Evolutionary conservation across 92 coral and sea anemone genomes (phyloP).

Genomic region (Hydrozoanthus gracilis): DNA sequence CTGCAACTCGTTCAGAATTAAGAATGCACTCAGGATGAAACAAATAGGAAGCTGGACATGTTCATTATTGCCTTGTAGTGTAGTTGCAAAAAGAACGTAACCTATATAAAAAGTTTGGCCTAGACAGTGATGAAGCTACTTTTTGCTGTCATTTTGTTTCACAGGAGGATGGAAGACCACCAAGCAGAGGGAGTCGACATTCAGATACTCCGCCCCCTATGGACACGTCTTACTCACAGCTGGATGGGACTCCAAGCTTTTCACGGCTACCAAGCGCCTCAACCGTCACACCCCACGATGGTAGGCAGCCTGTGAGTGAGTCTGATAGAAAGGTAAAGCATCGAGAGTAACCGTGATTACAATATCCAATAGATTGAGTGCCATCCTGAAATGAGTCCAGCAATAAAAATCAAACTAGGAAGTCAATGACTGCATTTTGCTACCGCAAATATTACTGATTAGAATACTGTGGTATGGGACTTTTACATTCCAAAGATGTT

Average conservation of each 20-base stretch:
- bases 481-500: no score
- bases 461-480: no score
- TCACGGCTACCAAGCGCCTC: slow-evolving; percentile 21
- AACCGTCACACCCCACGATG: slow-evolving; percentile 27
- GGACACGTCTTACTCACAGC: slow-evolving; percentile 31
- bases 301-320: slow-evolving; percentile 34
- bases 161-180: slow-evolving; percentile 36
- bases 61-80: neutral
- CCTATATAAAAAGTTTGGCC: no score
- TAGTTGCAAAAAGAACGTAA: neutral
- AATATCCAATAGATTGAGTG: no score
- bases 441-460: no score
- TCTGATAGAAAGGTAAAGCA: slow-evolving; percentile 31
- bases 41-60: neutral
- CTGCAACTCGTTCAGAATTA: neutral
- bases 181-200: slow-evolving; percentile 43
- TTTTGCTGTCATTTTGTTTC: neutral
- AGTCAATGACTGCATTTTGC: no score
- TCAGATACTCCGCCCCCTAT: slow-evolving; percentile 28
- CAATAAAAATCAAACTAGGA: no score
- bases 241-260: slow-evolving; percentile 32
- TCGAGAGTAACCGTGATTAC: no score
- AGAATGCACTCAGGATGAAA: neutral
- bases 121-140: neutral
- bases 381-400: no score